Percentiles rank a stretch among this genome's conserved stretches.
phyloP scores from a whole-genome alignment of 2,888 invertebrate species.

The Silvanus unidentatus region DNA sequence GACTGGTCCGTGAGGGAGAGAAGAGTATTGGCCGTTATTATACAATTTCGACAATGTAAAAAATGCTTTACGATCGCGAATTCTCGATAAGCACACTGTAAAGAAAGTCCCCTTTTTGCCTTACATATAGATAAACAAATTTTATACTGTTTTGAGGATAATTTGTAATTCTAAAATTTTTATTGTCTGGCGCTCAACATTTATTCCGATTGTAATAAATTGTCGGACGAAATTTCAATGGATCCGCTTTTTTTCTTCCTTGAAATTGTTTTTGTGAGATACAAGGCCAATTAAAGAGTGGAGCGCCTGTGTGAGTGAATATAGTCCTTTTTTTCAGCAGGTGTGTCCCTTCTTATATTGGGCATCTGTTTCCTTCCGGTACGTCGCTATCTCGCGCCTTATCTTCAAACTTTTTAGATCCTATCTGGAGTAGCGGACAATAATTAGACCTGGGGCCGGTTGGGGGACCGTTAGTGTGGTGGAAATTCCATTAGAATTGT shows the following conservation, averaged over 20 bases:
- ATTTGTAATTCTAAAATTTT: conserved; percentile 46
- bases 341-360: not conserved
- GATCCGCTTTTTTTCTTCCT: too few species aligned
- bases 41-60: too few species aligned
- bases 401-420: not conserved
- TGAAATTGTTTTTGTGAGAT: too few species aligned
- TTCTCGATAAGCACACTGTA: conserved; percentile 42
- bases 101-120: conserved; percentile 22
- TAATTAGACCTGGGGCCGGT: conserved; percentile 32
- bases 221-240: too few species aligned
- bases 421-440: conserved; percentile 17
- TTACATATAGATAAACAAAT: conserved; percentile 40
- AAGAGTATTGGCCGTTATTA: too few species aligned
- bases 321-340: not conserved
- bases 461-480: conserved; percentile 25
- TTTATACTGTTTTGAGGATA: conserved; percentile 37
- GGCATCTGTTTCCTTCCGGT: conserved; percentile 3
- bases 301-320: too few species aligned
- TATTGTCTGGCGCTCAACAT: conserved; percentile 32
- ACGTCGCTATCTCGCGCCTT: not conserved
- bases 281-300: too few species aligned
- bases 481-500: conserved; percentile 8
- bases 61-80: conserved; percentile 19
- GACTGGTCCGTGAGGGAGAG: too few species aligned
- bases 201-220: too few species aligned